These are phyloP conservation scores for Trachelus stipa DNA, from an alignment of 2,888 invertebrate species.

Conservation along the genomic window DNA sequence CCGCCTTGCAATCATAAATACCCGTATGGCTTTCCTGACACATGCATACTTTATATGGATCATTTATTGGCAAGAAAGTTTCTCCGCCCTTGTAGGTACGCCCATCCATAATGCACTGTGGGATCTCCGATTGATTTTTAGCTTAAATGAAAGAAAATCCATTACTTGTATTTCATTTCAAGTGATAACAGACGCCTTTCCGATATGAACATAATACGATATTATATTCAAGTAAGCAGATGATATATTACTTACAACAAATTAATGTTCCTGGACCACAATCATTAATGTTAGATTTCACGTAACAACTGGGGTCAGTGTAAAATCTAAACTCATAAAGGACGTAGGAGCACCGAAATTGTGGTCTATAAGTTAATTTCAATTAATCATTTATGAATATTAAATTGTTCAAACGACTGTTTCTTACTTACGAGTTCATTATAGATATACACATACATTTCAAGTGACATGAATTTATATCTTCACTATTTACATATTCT, in stretches of 20 bases:
- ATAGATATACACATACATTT: too few species aligned
- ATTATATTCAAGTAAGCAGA: background rate
- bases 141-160: slow-evolving; percentile 28
- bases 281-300: too few species aligned
- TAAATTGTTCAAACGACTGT: too few species aligned
- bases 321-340: background rate
- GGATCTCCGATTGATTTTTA: slow-evolving; percentile 32
- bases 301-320: too few species aligned
- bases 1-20: slow-evolving; percentile 5
- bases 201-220: background rate
- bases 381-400: too few species aligned
- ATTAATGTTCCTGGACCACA: too few species aligned
- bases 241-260: too few species aligned
- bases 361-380: too few species aligned
- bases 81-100: slow-evolving; percentile 46
- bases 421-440: fast-evolving
- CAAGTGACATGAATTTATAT: too few species aligned
- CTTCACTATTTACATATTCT: slow-evolving; percentile 18
- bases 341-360: too few species aligned
- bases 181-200: too few species aligned
- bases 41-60: slow-evolving; percentile 39
- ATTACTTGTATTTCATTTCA: background rate
- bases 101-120: slow-evolving; percentile 51
- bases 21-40: slow-evolving; percentile 42
- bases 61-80: slow-evolving; percentile 32